phyloP scores from a whole-genome alignment of 2,797 vertebrate species.

The Varecia variegata region DNA sequence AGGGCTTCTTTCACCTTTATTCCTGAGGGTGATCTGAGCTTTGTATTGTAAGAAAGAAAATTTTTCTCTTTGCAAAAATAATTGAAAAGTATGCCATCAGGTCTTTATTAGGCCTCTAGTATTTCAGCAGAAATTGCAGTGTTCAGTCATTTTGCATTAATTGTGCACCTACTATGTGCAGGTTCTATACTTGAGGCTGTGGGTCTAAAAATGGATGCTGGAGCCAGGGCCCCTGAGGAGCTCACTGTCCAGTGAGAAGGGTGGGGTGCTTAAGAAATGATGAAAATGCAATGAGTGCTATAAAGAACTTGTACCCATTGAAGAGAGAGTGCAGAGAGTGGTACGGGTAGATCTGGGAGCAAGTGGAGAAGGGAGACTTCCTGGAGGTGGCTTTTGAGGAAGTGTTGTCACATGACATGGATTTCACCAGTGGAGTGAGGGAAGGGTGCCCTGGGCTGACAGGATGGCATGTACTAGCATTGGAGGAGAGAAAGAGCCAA shows the following conservation, averaged over 20 bases:
- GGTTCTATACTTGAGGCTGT: background rate
- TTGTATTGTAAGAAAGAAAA: background rate
- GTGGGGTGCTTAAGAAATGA: background rate
- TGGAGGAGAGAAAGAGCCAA: background rate
- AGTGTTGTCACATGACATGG: background rate
- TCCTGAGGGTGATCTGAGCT: conserved; percentile 29
- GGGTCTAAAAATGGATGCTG: background rate
- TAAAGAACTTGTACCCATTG: background rate
- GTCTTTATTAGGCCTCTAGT: background rate
- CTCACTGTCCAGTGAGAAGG: background rate
- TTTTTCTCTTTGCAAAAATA: background rate
- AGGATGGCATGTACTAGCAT: background rate
- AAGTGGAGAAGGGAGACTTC: background rate
- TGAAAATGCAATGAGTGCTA: background rate
- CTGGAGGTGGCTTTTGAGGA: background rate
- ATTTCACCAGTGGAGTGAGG: background rate
- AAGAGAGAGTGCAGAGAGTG: background rate
- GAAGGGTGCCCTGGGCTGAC: background rate
- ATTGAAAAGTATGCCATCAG: background rate
- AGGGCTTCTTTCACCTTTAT: background rate
- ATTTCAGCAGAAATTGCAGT: background rate
- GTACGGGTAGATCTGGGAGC: background rate
- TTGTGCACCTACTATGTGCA: background rate
- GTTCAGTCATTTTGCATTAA: background rate
- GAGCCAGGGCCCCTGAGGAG: background rate